These are phyloP conservation scores for Ophiodon elongatus DNA, from an alignment of 2,113 vertebrate species.

Conservation along the genomic window DNA sequence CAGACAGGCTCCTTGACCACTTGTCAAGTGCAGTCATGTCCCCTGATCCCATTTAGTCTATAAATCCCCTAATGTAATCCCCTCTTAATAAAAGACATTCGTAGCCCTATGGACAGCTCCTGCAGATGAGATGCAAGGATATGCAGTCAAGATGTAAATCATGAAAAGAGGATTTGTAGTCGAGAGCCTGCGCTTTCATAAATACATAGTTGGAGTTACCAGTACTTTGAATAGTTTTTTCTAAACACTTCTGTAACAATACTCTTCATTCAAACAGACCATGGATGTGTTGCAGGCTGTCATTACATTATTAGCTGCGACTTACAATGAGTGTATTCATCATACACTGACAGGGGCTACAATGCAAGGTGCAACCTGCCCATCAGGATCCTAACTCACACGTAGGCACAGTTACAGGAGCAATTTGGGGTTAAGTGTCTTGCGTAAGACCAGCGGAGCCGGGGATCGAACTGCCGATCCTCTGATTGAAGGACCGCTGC, in stretches of 20 bases:
- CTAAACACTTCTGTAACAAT: neutral
- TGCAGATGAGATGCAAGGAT: slow-evolving; percentile 2
- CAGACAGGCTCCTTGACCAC: neutral
- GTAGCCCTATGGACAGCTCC: neutral
- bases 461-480: too few relatives aligned
- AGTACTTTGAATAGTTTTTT: neutral
- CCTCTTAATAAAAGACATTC: neutral
- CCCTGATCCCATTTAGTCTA: neutral
- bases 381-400: too few relatives aligned
- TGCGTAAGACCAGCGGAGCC: too few relatives aligned
- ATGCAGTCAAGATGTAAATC: neutral
- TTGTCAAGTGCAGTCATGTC: slow-evolving; percentile 6
- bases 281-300: neutral
- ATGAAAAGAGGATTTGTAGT: neutral
- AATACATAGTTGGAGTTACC: neutral
- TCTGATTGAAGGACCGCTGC: too few relatives aligned
- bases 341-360: too few relatives aligned
- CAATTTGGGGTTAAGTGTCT: too few relatives aligned
- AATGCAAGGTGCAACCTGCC: too few relatives aligned
- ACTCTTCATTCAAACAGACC: neutral
- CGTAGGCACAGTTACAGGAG: too few relatives aligned
- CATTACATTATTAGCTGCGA: too few relatives aligned
- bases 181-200: too few relatives aligned
- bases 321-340: too few relatives aligned
- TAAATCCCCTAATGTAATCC: neutral